Percentiles rank a stretch among this genome's conserved stretches.
Conservation (phyloP, 1,140 invertebrate species). For the Eulimnadia texana region DNA sequence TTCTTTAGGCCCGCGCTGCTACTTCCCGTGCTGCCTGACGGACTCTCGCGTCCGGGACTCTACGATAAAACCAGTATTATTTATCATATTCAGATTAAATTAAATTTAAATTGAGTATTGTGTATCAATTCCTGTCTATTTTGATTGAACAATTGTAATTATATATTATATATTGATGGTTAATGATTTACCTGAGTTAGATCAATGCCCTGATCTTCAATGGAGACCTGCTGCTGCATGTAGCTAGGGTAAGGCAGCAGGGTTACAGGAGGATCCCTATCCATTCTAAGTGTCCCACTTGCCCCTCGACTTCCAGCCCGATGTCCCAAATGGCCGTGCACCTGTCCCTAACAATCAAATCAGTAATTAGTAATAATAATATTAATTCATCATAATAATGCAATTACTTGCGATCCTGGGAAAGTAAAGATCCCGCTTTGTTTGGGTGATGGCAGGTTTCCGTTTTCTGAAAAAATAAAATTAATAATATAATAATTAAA, state of each 20-base stretch:
- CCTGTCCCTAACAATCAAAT: constrained; percentile 6
- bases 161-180: too few species aligned
- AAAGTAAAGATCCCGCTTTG: not conserved
- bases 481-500: not conserved
- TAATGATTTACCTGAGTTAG: constrained; percentile 36
- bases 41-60: constrained; percentile 76
- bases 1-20: constrained; percentile 27
- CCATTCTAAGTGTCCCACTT: not conserved
- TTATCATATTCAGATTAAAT: too few species aligned
- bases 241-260: constrained; percentile 20
- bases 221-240: constrained; percentile 24
- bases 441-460: not conserved
- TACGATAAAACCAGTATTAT: too few species aligned
- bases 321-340: constrained; percentile 7
- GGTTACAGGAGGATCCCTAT: not conserved
- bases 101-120: too few species aligned
- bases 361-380: not conserved
- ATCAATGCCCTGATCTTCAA: constrained; percentile 50
- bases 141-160: too few species aligned
- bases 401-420: not conserved
- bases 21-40: constrained; percentile 35
- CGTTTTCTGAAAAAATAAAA: not conserved
- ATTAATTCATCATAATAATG: not conserved
- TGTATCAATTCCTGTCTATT: too few species aligned
- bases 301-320: constrained; percentile 11